phyloP scores from a whole-genome alignment of 1,140 invertebrate species.

The Temnothorax longispinosus region DNA sequence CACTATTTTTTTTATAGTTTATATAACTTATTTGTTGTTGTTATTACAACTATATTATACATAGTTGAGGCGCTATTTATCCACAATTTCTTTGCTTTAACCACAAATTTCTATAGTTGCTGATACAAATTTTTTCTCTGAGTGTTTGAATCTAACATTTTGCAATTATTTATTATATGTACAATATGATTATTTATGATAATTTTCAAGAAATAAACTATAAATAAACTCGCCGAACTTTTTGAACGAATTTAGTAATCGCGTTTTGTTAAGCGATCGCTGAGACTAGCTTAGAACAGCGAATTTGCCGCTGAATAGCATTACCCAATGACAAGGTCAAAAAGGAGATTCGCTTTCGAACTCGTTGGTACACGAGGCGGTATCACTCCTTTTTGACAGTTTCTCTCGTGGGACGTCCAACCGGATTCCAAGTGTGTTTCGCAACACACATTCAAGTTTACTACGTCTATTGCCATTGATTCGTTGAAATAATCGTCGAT shows the following conservation, averaged over 20 bases:
- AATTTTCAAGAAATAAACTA: too few relatives aligned
- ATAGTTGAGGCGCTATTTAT: too few relatives aligned
- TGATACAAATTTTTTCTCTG: too few relatives aligned
- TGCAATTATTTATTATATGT: too few relatives aligned
- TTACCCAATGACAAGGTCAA: conserved; percentile 34
- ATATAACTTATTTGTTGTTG: too few relatives aligned
- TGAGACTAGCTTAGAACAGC: not conserved
- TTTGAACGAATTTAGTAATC: not conserved
- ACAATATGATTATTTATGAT: too few relatives aligned
- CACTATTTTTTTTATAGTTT: too few relatives aligned
- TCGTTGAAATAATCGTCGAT: not conserved
- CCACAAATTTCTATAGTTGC: too few relatives aligned
- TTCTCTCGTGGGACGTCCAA: conserved; percentile 57
- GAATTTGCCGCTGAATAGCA: conserved; percentile 9
- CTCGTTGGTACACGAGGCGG: conserved; percentile 26
- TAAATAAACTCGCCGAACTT: too few relatives aligned
- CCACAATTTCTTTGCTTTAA: too few relatives aligned
- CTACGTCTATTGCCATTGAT: conserved; percentile 39
- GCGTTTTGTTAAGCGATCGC: not conserved
- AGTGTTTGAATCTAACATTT: not conserved
- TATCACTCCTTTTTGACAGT: not conserved
- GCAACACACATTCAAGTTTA: conserved; percentile 44
- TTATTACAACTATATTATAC: too few relatives aligned
- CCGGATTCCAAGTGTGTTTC: conserved; percentile 57
- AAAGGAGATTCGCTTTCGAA: conserved; percentile 67